phyloP scores from a whole-genome alignment of 2,797 vertebrate species.

The Antennarius maculatus region DNA sequence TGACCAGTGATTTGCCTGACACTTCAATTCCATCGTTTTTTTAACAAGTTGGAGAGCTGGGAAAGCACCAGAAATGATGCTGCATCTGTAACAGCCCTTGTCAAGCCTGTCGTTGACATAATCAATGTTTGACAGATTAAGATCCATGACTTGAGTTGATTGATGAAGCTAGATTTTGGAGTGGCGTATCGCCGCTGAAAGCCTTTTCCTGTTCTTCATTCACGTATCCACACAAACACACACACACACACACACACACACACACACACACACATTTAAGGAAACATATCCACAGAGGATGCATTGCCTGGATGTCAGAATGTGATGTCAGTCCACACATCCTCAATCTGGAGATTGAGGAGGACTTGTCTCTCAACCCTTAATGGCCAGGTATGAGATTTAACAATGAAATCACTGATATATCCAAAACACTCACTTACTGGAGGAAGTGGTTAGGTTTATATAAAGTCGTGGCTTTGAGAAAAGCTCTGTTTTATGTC shows the following conservation, averaged over 20 bases:
- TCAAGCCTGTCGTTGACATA: constrained; percentile 12
- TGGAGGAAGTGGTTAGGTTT: constrained; percentile 39
- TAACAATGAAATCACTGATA: constrained; percentile 35
- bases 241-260: too few species aligned
- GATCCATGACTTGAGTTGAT: constrained; percentile 19
- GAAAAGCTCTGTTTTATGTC: constrained; percentile 54
- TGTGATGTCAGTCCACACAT: constrained; percentile 46
- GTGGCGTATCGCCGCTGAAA: constrained; percentile 44
- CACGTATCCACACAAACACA: constrained; percentile 16
- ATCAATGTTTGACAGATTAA: constrained; percentile 29
- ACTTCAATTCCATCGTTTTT: not conserved
- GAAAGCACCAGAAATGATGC: not conserved
- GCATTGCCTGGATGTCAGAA: constrained; percentile 36
- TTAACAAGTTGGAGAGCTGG: not conserved
- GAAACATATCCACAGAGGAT: constrained; percentile 45
- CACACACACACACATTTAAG: constrained; percentile 6
- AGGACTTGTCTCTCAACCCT: constrained; percentile 35
- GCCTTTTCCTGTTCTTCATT: constrained; percentile 50
- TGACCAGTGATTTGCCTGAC: not conserved
- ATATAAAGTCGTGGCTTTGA: constrained; percentile 47
- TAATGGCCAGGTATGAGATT: constrained; percentile 42
- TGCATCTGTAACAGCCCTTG: constrained; percentile 1
- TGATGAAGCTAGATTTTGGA: constrained; percentile 38
- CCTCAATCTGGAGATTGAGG: constrained; percentile 36
- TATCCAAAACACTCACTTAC: constrained; percentile 42